phyloP scores from a whole-genome alignment of 2,113 vertebrate species.

The Nematolebias whitei region DNA sequence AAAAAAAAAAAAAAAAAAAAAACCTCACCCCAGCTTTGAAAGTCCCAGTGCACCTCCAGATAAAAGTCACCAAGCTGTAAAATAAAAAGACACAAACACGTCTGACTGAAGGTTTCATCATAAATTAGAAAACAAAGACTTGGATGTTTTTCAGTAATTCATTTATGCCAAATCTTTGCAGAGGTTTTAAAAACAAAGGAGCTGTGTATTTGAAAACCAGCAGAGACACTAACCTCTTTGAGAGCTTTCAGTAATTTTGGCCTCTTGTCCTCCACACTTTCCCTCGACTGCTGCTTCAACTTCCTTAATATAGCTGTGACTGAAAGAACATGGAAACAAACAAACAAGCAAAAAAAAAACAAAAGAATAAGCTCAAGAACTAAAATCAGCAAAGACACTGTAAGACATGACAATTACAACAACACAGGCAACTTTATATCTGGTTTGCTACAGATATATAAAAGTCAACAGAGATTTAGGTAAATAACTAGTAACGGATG shows the following conservation, averaged over 20 bases:
- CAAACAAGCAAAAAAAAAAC: not conserved
- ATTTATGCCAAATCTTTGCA: not conserved
- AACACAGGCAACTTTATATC: not conserved
- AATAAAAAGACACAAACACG: constrained; percentile 19
- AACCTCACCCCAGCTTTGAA: constrained; percentile 97
- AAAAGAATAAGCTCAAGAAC: not conserved
- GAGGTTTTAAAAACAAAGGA: not conserved
- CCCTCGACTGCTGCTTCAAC: constrained; percentile 96
- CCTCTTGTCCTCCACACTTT: constrained; percentile 96
- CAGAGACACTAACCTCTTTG: constrained; percentile 84
- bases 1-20: constrained; percentile 15
- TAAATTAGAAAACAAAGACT: not conserved
- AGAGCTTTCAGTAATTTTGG: constrained; percentile 94
- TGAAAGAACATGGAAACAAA: constrained; percentile 66
- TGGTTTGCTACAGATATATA: not conserved
- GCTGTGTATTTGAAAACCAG: not conserved
- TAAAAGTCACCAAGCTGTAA: constrained; percentile 96
- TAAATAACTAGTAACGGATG: too few relatives aligned
- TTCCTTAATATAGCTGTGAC: constrained; percentile 96
- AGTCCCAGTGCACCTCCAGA: constrained; percentile 98
- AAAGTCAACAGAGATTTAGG: too few relatives aligned
- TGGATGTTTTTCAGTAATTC: not conserved
- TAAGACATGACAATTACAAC: too few relatives aligned
- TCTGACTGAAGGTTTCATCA: not conserved
- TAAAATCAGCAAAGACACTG: not conserved